Evolutionary conservation across 2,797 vertebrate species (phyloP).

Genomic region (Acanthornis magna): DNA sequence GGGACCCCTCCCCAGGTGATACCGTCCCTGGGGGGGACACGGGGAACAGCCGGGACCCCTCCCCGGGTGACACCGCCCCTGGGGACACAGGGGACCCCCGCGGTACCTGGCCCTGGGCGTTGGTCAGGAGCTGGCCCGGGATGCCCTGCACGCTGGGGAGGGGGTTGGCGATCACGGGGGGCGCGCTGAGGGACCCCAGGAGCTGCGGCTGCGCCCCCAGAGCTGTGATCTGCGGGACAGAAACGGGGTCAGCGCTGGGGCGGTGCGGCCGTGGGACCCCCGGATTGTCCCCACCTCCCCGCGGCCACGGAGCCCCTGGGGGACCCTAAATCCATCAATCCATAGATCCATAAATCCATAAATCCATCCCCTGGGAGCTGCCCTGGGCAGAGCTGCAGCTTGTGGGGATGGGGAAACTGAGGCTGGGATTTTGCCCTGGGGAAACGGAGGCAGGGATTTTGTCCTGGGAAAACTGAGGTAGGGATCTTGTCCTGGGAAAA

Average conservation of each 20-base stretch:
- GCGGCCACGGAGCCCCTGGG: background rate
- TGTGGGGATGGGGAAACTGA: background rate
- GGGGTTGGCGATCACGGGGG: background rate
- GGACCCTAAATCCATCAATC: background rate
- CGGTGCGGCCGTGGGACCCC: background rate
- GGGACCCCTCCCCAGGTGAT: no score
- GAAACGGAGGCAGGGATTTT: no score
- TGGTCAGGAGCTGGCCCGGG: background rate
- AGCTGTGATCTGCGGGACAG: background rate
- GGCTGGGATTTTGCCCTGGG: rapidly evolving
- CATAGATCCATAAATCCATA: background rate
- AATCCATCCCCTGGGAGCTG: background rate
- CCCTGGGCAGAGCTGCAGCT: background rate
- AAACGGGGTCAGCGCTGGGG: background rate
- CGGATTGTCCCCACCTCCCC: rapidly evolving
- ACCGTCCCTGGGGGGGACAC: no score
- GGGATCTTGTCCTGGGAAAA: no score
- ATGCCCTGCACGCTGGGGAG: background rate
- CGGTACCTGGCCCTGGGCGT: background rate
- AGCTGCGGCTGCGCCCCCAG: background rate
- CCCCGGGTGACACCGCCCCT: background rate
- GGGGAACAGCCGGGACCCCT: background rate
- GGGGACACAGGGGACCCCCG: background rate
- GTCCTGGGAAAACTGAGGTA: no score
- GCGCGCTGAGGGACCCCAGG: background rate